Base-by-base conservation (phyloP, 2,888 invertebrate species). In the Prosopocoilus inquinatus region DNA sequence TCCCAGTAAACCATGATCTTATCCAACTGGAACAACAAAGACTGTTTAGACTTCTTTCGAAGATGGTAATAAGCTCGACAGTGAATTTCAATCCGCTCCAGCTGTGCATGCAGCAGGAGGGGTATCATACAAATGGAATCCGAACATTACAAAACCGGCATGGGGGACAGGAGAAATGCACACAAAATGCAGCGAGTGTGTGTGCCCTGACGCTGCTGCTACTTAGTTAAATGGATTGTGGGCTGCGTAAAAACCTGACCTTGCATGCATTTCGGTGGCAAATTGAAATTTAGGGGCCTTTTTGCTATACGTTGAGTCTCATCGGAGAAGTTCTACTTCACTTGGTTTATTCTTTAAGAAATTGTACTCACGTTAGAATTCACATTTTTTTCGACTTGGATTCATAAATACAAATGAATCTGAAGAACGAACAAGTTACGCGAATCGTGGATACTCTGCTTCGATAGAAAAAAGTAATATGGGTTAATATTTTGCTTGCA, bases 1-100 rank as follows among this genome's bases (percentile, higher is more conserved):
- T 55, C 55, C 53, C 36, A 46, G 39, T 53, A 51, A 47, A 50
- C 54, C 55, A 56, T 54, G 60, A 62, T 60, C 63, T 63, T 59
- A 63, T 67, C 68, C 70, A 69, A 70, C 71, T 70, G 69, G 69
- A 67, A 70, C 70, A 70, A 70, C 70, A 71, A 62, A 68, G 68
- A 68, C 68, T 69, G 70, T 70, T 70, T 67, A 65, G 70, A 69
- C 67, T 71, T 70, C 70, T 71, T 70, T 67, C 64, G 57, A 66
- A 64, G 65, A 71, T 68, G 67, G 64, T 70, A 68, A 68, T 69
- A 68, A 70, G 68, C 64, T 64, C 61, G 57, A 57, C 51, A 53
- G 56, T 57, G 59, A 50, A 55, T 50, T 55, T 55, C 55, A 55
- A 55, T 55, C 53, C 55, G 48, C 60, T 62, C 64, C 63, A 64